Evolutionary conservation across 2,888 invertebrate genomes (phyloP).

Genomic region (Rhodophaea formosa): DNA sequence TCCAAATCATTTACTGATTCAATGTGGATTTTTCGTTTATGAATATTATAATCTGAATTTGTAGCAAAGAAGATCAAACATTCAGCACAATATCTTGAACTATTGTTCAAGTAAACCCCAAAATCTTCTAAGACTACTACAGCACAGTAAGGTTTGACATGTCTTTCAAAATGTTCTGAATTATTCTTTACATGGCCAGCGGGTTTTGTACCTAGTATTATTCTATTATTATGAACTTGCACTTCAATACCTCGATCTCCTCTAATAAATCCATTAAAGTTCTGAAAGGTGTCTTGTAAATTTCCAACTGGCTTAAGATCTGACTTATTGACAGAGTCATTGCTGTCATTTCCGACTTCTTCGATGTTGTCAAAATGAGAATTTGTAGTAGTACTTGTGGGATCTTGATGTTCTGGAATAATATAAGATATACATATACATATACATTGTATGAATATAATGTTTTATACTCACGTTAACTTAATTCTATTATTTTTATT

Average conservation of each 20-base stretch:
- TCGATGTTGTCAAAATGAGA: background rate
- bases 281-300: background rate
- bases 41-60: conserved; percentile 30
- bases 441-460: no score
- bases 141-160: conserved; percentile 28
- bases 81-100: conserved; percentile 49
- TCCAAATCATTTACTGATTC: conserved; percentile 27
- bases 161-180: conserved; percentile 21
- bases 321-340: background rate
- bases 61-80: conserved; percentile 58
- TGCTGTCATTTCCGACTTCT: background rate
- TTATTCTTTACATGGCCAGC: conserved; percentile 21
- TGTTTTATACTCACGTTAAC: no score
- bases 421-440: no score
- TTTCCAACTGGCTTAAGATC: background rate
- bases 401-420: background rate
- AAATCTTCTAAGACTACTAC: conserved; percentile 46
- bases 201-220: conserved; percentile 54
- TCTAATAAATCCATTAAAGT: background rate
- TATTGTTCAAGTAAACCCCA: conserved; percentile 40
- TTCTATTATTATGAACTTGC: conserved; percentile 38
- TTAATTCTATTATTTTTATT: no score
- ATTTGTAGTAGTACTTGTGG: background rate
- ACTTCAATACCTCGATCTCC: conserved; percentile 3
- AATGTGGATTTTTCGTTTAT: conserved; percentile 25